Evolutionary conservation across 2,113 vertebrate genomes (phyloP).

Genomic region (Fregata magnificens): DNA sequence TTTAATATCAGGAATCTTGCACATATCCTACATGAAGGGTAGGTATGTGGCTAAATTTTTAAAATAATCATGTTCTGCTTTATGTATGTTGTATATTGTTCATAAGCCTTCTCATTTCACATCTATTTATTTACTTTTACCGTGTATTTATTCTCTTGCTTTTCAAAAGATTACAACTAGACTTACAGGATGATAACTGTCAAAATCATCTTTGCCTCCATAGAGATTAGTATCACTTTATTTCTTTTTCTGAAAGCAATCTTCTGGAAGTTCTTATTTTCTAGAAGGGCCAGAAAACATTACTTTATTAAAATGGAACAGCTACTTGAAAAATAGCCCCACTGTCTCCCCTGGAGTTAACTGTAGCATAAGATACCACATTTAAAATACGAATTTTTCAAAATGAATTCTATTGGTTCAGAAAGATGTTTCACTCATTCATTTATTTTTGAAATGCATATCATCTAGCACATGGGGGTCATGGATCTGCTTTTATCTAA

Average conservation of each 20-base stretch:
- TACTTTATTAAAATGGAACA: neutral
- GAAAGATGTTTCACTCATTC: neutral
- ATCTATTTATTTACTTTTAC: neutral
- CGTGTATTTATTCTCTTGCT: neutral
- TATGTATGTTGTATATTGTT: neutral
- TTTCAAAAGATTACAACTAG: neutral
- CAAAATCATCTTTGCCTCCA: neutral
- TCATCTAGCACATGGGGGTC: neutral
- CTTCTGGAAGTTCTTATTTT: neutral
- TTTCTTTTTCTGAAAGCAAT: neutral
- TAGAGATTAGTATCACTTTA: neutral
- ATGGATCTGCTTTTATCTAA: neutral
- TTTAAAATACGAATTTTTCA: neutral
- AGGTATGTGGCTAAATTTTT: neutral
- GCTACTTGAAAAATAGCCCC: neutral
- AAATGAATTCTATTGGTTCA: neutral
- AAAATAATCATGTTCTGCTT: neutral
- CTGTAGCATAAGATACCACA: neutral
- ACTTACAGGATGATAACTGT: neutral
- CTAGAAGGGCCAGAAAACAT: neutral
- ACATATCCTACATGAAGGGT: neutral
- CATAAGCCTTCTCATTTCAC: neutral
- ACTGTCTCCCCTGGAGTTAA: neutral
- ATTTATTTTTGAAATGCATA: neutral
- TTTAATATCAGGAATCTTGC: neutral